A percentile compares a stretch with the other conserved stretches of the same genome.
Evolutionary conservation across 2,888 invertebrate species (phyloP).

Genomic region (Arge pagana): DNA sequence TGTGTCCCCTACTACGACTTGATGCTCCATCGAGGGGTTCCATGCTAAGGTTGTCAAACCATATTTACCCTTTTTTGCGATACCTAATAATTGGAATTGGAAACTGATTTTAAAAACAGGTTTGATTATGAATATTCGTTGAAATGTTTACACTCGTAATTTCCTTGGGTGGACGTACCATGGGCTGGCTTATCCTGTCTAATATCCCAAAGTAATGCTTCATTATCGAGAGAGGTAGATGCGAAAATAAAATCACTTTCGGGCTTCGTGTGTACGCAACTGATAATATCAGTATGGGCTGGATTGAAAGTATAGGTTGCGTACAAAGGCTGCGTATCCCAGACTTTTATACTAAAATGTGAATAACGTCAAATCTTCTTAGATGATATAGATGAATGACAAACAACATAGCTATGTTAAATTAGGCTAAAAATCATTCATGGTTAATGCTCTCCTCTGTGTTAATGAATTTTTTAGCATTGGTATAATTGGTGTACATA

Average conservation of each 20-base stretch:
- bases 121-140: background rate
- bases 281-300: slow-evolving; percentile 55
- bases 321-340: slow-evolving; percentile 52
- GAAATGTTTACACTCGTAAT: slow-evolving; percentile 1
- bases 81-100: slow-evolving; percentile 45
- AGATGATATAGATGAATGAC: background rate
- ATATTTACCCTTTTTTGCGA: slow-evolving; percentile 55
- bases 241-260: slow-evolving; percentile 60
- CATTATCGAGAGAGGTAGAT: slow-evolving; percentile 56
- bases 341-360: slow-evolving; percentile 57
- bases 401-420: too few relatives aligned
- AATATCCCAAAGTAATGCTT: slow-evolving; percentile 51
- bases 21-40: slow-evolving; percentile 55
- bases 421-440: too few relatives aligned
- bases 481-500: too few relatives aligned
- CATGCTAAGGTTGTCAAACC: slow-evolving; percentile 57
- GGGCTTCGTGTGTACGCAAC: slow-evolving; percentile 59
- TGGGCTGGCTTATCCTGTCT: slow-evolving; percentile 48
- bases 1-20: slow-evolving; percentile 60
- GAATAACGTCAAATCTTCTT: slow-evolving; percentile 32
- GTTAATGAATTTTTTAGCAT: too few relatives aligned
- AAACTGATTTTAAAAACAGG: background rate
- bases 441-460: too few relatives aligned
- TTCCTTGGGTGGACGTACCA: slow-evolving; percentile 34
- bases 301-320: slow-evolving; percentile 49